Conservation (phyloP, 2,888 invertebrate species). For the Platycheirus albimanus region DNA sequence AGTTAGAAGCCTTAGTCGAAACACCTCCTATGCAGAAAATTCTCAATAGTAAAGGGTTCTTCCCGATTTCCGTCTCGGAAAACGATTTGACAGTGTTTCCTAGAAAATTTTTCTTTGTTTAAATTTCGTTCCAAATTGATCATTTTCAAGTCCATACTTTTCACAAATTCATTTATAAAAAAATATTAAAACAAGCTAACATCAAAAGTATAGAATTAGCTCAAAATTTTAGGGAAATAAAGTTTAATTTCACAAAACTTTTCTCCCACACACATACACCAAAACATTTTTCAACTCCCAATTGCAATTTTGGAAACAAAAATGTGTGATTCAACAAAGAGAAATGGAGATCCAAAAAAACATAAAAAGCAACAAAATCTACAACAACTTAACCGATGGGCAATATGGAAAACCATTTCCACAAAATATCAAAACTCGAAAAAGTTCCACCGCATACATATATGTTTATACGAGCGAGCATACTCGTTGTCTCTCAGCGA, state of each 20-base stretch:
- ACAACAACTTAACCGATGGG: conserved; percentile 34
- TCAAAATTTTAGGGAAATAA: conserved; percentile 2
- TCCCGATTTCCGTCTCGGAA: too few species aligned
- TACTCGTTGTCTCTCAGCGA: conserved; percentile 37
- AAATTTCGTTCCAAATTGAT: too few species aligned
- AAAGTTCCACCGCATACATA: conserved; percentile 35
- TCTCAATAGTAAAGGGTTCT: too few species aligned
- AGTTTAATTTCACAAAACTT: conserved; percentile 26
- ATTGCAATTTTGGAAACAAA: conserved; percentile 6
- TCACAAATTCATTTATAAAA: too few species aligned
- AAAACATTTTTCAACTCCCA: not conserved
- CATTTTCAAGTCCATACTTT: too few species aligned
- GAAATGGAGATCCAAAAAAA: conserved; percentile 11
- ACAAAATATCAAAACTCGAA: conserved; percentile 49
- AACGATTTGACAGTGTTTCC: too few species aligned
- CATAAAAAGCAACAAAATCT: conserved; percentile 16
- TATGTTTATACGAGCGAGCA: too few species aligned
- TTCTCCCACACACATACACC: not conserved
- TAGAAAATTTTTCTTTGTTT: too few species aligned
- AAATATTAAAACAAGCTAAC: not conserved
- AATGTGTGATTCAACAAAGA: conserved; percentile 2
- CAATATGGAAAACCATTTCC: conserved; percentile 50
- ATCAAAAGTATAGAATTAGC: not conserved
- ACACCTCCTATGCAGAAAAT: too few species aligned
- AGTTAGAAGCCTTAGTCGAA: too few species aligned